These are phyloP conservation scores for Lepidurus arcticus DNA, from an alignment of 1,140 invertebrate species.

Conservation along the genomic window DNA sequence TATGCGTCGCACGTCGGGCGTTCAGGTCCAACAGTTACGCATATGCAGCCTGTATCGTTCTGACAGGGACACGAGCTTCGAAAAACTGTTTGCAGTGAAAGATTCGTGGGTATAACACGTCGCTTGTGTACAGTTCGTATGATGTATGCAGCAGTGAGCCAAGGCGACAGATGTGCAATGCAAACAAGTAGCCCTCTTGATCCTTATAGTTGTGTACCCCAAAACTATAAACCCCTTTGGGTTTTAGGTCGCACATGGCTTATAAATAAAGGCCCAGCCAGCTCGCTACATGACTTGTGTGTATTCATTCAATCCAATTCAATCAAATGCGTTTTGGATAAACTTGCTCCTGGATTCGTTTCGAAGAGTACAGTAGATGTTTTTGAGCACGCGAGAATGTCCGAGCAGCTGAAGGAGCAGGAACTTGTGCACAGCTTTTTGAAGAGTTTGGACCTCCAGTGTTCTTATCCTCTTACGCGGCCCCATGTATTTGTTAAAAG, in stretches of 20 bases:
- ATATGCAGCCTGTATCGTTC: background rate
- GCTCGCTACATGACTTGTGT: too few species aligned
- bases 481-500: background rate
- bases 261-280: too few species aligned
- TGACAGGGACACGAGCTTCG: too few species aligned
- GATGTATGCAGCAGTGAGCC: background rate
- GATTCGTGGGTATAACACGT: background rate
- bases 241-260: too few species aligned
- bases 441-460: background rate
- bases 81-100: background rate
- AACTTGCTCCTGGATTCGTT: too few species aligned
- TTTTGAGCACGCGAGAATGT: background rate
- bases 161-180: background rate
- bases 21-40: background rate
- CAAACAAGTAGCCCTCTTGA: background rate
- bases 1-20: background rate
- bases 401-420: background rate
- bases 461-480: conserved; percentile 4
- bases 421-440: background rate
- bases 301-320: too few species aligned
- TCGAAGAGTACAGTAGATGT: background rate
- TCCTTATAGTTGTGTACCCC: background rate
- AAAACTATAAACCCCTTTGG: background rate
- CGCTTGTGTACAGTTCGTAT: background rate
- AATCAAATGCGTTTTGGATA: too few species aligned